Evolutionary conservation across 2,797 vertebrate species (phyloP), one percentile per base, ranked within the genome.

Genomic region (Bradypodion pumilum): DNA sequence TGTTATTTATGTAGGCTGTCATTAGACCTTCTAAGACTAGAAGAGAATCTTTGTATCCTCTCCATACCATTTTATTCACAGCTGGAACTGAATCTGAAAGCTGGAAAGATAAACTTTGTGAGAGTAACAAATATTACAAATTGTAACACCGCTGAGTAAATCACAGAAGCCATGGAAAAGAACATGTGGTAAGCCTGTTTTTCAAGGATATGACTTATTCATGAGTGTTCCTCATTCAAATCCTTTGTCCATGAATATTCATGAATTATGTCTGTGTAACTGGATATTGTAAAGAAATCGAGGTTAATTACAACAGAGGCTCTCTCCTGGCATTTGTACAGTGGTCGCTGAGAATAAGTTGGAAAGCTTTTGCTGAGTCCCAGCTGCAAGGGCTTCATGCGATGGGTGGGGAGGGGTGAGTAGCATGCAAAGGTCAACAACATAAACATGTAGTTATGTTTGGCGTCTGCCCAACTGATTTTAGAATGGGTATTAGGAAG

Each of bases 151-250:
- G 89, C 86, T 78, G 86, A 90, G 91, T 92, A 91, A 93, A 93
- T 94, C 91, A 93, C 84, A 86, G 78, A 79, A 92, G 81, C 89
- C 87, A 89, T 85, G 91, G 91, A 91, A 91, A 80, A 90, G 90
- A 92, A 86, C 92, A 94, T 94, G 93, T 62, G 85, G 91, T 76
- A 90, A 81, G 83, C 63, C 86, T 89, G 89, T 91, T 93, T 77
- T 91, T 89, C 90, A 91, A 83, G 52, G 86, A 87, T 91, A 94
- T 94, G 87, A 93, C 93, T 94, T 94, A 94, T 94, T 94, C 93
- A 94, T 93, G 89, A 94, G 85, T 87, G 86, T 91, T 92, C 82
- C 0, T 91, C 92, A 91, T 92, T 92, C 91, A 93, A 89, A 90
- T 91, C 87, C 89, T 88, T 93, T 90, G 84, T 0, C 66, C 80